Conservation (phyloP, 1,140 invertebrate species). For the Venturia canescens region DNA sequence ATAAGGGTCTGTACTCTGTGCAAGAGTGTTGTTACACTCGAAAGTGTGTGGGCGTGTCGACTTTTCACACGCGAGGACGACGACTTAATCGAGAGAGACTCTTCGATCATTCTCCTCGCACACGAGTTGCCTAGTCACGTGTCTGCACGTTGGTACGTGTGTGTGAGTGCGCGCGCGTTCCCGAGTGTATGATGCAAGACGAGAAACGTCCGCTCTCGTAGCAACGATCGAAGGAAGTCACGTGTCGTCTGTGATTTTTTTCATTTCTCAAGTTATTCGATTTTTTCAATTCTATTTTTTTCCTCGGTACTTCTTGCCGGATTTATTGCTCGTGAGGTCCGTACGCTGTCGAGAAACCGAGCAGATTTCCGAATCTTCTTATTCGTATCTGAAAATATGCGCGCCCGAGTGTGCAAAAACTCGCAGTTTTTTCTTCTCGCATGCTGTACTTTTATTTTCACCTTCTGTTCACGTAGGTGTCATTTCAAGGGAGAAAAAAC, state of each 20-base stretch:
- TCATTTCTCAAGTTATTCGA: neutral
- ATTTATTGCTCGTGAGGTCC: neutral
- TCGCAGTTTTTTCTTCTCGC: neutral
- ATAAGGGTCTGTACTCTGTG: constrained; percentile 6
- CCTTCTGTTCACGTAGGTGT: neutral
- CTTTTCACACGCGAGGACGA: constrained; percentile 43
- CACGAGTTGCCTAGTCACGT: constrained; percentile 1
- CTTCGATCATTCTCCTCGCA: constrained; percentile 14
- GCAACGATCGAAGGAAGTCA: constrained; percentile 19
- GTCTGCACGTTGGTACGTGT: neutral
- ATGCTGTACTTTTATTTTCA: neutral
- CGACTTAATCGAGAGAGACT: constrained; percentile 45
- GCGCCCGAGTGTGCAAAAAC: no score
- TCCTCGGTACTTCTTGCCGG: neutral
- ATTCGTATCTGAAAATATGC: no score
- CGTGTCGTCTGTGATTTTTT: constrained; percentile 23
- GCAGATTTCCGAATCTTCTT: no score
- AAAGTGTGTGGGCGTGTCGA: constrained; percentile 32
- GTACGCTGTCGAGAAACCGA: no score
- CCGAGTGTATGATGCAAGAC: constrained; percentile 6
- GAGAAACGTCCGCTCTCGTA: constrained; percentile 31
- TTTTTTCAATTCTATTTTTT: constrained; percentile 1
- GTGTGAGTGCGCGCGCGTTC: neutral
- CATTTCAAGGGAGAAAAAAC: no score
- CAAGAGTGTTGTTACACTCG: constrained; percentile 9